These are phyloP conservation scores for Drosophila melanosoma DNA, from an alignment of 2,888 invertebrate genomes.

Conservation along the genomic window DNA sequence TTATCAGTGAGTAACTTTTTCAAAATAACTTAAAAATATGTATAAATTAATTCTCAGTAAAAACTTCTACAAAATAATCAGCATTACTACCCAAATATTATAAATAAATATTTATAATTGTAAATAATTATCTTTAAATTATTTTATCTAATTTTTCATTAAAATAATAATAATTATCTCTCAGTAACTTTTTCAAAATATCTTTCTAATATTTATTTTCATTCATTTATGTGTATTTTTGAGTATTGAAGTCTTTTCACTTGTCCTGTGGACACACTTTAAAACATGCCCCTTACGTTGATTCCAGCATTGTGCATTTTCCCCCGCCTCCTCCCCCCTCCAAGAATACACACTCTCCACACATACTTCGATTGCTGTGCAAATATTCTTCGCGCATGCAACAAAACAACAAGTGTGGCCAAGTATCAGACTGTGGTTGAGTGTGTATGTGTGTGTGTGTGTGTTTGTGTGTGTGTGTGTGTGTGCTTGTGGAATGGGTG, in stretches of 20 bases:
- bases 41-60: neutral
- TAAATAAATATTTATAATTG: no score
- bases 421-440: conserved; percentile 9
- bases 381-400: conserved; percentile 60
- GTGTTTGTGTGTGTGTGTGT: conserved; percentile 10
- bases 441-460: neutral
- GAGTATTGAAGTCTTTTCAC: conserved; percentile 22
- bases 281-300: neutral
- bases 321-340: conserved; percentile 1
- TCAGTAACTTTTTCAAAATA: neutral
- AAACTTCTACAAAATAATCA: neutral
- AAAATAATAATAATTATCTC: no score
- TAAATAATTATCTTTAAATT: no score
- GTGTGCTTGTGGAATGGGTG: conserved; percentile 9
- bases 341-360: conserved; percentile 44
- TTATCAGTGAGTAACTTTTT: no score
- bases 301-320: neutral
- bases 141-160: no score
- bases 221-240: conserved; percentile 29
- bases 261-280: conserved; percentile 18
- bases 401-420: conserved; percentile 35
- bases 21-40: no score
- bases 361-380: conserved; percentile 57
- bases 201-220: conserved; percentile 6
- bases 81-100: neutral